Conservation (phyloP, 1,140 invertebrate species). For the Dreissena rostriformis region DNA sequence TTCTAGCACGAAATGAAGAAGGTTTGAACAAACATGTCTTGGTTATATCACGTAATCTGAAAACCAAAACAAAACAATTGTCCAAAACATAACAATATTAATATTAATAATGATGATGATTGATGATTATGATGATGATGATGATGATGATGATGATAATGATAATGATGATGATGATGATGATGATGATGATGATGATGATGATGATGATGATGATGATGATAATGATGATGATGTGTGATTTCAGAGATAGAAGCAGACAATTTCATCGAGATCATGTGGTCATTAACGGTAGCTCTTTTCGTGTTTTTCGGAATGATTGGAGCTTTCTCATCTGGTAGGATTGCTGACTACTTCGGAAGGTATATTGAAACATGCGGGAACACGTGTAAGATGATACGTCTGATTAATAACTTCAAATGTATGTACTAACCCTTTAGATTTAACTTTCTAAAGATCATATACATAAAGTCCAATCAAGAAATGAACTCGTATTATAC, state of each 20-base stretch:
- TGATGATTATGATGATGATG: conserved; percentile 12
- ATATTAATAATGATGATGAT: no score
- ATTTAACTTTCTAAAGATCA: no score
- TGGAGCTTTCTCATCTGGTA: conserved; percentile 47
- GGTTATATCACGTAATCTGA: no score
- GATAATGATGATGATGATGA: conserved; percentile 9
- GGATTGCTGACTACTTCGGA: conserved; percentile 45
- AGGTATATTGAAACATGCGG: not conserved
- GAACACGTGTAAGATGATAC: no score
- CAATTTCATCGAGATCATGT: conserved; percentile 40
- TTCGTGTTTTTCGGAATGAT: conserved; percentile 54
- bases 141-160: conserved; percentile 14
- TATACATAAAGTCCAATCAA: no score
- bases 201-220: not conserved
- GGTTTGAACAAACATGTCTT: not conserved
- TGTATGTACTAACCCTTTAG: no score
- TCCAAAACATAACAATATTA: no score
- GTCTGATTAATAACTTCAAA: no score
- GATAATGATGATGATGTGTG: not conserved
- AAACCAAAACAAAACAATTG: not conserved
- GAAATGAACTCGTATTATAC: no score
- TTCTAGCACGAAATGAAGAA: not conserved
- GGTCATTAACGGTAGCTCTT: conserved; percentile 48
- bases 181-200: conserved; percentile 7
- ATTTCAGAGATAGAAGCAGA: conserved; percentile 40